Percentiles rank a stretch among this genome's conserved stretches.
Evolutionary conservation across 1,140 invertebrate species (phyloP).

Genomic region (Cotesia vestalis): DNA sequence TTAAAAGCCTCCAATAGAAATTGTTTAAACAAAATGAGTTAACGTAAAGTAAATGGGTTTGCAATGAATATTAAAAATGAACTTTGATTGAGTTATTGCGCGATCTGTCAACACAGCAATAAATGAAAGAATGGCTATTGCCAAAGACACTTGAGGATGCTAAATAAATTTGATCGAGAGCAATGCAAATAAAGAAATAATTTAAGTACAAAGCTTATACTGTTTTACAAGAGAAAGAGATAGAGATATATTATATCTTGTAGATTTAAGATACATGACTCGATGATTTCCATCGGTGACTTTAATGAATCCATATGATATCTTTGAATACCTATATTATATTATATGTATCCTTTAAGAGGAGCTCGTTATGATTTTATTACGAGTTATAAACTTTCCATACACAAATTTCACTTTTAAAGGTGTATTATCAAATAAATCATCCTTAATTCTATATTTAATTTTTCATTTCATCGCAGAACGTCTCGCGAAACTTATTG

Average conservation of each 20-base stretch:
- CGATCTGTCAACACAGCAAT: too few species aligned
- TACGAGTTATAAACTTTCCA: slow-evolving; percentile 6
- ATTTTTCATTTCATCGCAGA: neutral
- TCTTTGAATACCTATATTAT: slow-evolving; percentile 5
- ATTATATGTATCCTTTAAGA: neutral
- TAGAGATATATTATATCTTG: neutral
- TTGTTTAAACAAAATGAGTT: too few species aligned
- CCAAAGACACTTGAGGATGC: too few species aligned
- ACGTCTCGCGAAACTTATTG: neutral
- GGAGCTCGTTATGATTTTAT: slow-evolving; percentile 25
- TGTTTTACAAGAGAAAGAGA: too few species aligned
- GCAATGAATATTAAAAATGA: too few species aligned
- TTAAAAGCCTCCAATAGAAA: too few species aligned
- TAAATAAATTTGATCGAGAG: too few species aligned
- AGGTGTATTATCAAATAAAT: slow-evolving; percentile 5
- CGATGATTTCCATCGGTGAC: slow-evolving; percentile 22
- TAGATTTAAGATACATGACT: slow-evolving; percentile 28
- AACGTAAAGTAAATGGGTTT: too few species aligned
- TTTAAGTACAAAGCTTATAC: too few species aligned
- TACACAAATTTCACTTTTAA: slow-evolving; percentile 1
- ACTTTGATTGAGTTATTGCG: too few species aligned
- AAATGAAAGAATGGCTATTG: too few species aligned
- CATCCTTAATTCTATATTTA: neutral
- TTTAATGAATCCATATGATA: slow-evolving; percentile 22
- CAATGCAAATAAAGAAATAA: too few species aligned